A percentile compares a stretch with the other conserved stretches of the same genome.
Conservation (phyloP, 2,797 vertebrate species). For the Xenopus petersii region DNA sequence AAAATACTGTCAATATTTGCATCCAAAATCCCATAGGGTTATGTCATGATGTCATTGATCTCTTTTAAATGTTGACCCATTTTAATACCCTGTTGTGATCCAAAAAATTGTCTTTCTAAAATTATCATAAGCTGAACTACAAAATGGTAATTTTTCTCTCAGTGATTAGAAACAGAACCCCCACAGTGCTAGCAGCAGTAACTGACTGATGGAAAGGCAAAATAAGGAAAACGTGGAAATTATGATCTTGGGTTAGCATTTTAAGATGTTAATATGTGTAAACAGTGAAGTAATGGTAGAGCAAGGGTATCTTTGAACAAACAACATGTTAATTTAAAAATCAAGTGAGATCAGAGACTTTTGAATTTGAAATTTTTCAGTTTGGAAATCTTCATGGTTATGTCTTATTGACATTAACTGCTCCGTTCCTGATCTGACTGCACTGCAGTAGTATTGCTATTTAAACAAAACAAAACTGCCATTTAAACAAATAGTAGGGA, state of each 20-base stretch:
- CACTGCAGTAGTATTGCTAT: too few species aligned
- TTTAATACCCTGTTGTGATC: neutral
- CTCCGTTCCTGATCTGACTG: too few species aligned
- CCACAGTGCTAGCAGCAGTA: neutral
- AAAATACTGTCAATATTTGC: too few species aligned
- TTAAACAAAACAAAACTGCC: too few species aligned
- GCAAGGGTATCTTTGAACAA: conserved; percentile 12
- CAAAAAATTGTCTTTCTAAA: neutral
- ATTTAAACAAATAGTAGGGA: too few species aligned
- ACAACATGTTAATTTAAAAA: neutral
- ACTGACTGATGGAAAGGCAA: neutral
- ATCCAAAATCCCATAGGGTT: neutral
- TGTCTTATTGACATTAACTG: too few species aligned
- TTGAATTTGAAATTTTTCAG: neutral
- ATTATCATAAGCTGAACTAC: neutral
- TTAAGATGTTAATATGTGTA: conserved; percentile 11
- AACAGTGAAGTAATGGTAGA: neutral
- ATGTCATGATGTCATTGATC: neutral
- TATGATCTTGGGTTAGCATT: conserved; percentile 3
- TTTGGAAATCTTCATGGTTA: neutral
- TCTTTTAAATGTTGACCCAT: neutral
- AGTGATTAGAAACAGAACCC: neutral
- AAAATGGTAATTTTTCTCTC: conserved; percentile 8
- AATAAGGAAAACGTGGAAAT: neutral
- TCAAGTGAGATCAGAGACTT: neutral